A percentile compares a stretch with the other conserved stretches of the same genome.
Conservation (phyloP, 2,888 invertebrate species). For the Protodeltote pygarga region DNA sequence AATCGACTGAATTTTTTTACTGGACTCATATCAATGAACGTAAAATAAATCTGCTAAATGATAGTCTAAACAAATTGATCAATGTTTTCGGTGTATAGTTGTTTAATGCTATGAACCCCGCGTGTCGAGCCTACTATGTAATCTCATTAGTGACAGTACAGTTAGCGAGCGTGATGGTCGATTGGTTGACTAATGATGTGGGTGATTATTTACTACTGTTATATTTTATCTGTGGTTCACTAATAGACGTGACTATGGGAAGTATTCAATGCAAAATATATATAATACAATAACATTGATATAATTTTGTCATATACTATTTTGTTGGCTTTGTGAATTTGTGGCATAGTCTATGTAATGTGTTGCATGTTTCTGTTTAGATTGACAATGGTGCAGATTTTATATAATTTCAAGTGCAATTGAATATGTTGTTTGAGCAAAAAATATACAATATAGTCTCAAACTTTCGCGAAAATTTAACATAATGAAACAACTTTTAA, state of each 20-base stretch:
- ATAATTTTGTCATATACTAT: too few relatives aligned
- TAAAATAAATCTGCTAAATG: constrained; percentile 49
- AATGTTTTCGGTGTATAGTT: constrained; percentile 56
- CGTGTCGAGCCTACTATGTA: constrained; percentile 58
- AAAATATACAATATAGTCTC: too few relatives aligned
- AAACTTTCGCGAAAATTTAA: too few relatives aligned
- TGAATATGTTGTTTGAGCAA: too few relatives aligned
- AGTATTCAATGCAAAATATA: constrained; percentile 17
- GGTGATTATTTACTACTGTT: constrained; percentile 15
- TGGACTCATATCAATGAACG: constrained; percentile 72
- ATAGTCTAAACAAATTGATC: constrained; percentile 67
- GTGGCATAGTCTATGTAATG: too few relatives aligned
- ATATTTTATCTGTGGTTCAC: constrained; percentile 7
- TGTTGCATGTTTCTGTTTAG: too few relatives aligned
- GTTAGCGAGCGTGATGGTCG: constrained; percentile 33
- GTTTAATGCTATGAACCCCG: constrained; percentile 59
- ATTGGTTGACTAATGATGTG: constrained; percentile 44
- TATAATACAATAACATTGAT: constrained; percentile 3
- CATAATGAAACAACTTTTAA: too few relatives aligned
- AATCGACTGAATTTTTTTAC: constrained; percentile 68
- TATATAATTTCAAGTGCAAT: too few relatives aligned
- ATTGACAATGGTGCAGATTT: too few relatives aligned
- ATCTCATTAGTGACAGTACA: constrained; percentile 47
- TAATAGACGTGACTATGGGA: not conserved
- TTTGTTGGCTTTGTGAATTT: too few relatives aligned